These are phyloP conservation scores for Thaumetopoea pityocampa DNA, from an alignment of 1,140 invertebrate species.

Conservation along the genomic window DNA sequence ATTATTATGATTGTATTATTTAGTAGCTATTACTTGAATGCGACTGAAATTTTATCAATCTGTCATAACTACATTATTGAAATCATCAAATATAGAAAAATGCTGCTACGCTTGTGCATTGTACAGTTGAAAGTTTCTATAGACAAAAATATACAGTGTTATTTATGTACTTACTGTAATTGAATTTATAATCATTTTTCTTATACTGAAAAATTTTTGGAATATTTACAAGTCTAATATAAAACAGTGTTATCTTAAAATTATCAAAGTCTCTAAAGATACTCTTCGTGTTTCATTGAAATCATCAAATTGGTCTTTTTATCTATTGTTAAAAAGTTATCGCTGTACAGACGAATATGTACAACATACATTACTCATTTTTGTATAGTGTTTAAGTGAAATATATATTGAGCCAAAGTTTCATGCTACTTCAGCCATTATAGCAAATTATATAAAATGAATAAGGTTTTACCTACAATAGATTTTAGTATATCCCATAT, in stretches of 20 bases:
- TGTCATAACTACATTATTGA: constrained; percentile 13
- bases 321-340: constrained; percentile 14
- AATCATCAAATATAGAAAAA: constrained; percentile 3
- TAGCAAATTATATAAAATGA: constrained; percentile 16
- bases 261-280: too few relatives aligned
- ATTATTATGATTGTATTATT: constrained; percentile 37
- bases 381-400: constrained; percentile 14
- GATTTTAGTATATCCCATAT: constrained; percentile 5
- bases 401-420: constrained; percentile 35
- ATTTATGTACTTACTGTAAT: constrained; percentile 19
- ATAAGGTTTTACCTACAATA: constrained; percentile 24
- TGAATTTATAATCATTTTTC: constrained; percentile 16
- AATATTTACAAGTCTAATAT: constrained; percentile 9
- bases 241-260: constrained; percentile 9
- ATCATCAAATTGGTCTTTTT: constrained; percentile 8
- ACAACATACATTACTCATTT: constrained; percentile 6
- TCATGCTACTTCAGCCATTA: constrained; percentile 28
- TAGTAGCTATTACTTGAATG: constrained; percentile 37
- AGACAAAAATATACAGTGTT: constrained; percentile 4
- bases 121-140: constrained; percentile 6
- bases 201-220: constrained; percentile 11
- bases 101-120: constrained; percentile 13
- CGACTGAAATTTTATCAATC: constrained; percentile 33
- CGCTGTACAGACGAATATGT: too few relatives aligned
- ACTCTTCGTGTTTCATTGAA: constrained; percentile 7